Evolutionary conservation across 2,113 vertebrate species (phyloP), one percentile per base, ranked within the genome.

Genomic region (Caranx melampygus): DNA sequence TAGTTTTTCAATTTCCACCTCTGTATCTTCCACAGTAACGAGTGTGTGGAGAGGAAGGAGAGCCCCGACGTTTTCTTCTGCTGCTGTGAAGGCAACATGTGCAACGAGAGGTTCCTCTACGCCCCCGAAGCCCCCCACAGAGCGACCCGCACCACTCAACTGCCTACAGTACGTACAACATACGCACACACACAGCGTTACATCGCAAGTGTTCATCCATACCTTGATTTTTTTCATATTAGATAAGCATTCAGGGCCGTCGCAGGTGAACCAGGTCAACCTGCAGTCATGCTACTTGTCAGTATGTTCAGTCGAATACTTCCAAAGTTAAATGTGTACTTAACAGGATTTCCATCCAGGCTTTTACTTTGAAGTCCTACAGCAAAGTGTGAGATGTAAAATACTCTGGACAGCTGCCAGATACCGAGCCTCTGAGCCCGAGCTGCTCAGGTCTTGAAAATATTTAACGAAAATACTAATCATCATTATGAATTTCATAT

Each of bases 31-130:
- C 81, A n/a, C 89, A 99, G 98, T 92, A 96, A 91, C 44, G 96
- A 99, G 80, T 99, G 98, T 82, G 94, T 98, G 91, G 98, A 99
- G 94, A 97, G 91, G 91, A 99, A 98, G 82, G 97, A 97, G 94
- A 97, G 95, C 76, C 98, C 97, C 1, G 97, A 98, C 26, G 98
- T 99, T 5, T 99, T 98, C 93, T 99, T 99, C 95, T 99, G 98
- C 92, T 99, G 98, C 91, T 99, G 98, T 76, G 98, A 99, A 88
- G 98, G 97, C 87, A 98, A 96, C 94, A 96, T 97, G 95, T 99
- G 98, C 89, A 99, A 99, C 5, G 96, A 98, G 90, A 96, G 93
- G 86, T 98, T 99, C 89, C 95, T 97, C 92, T 97, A 98, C 79
- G 95, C 93, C 79, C 98, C 98, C 0, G 96, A 98, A 57, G 95